A percentile compares a stretch with the other conserved stretches of the same genome.
Conservation (phyloP, 92 coral and sea anemone genomes). For the Hydrozoanthus gracilis region DNA sequence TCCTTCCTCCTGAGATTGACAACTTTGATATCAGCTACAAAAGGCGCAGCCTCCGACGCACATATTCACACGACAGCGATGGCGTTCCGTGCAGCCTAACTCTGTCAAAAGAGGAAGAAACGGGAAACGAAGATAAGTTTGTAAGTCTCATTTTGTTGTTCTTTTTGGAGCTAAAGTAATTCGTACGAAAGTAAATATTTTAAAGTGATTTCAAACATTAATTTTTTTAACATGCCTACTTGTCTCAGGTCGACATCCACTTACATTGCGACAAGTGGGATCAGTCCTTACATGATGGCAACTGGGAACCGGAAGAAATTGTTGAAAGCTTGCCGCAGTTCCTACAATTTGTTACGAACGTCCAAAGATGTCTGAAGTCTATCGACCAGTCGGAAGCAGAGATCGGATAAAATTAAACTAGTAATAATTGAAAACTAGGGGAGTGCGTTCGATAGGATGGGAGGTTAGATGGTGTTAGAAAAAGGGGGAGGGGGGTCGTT, state of each 20-base stretch:
- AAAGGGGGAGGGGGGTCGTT: too few relatives aligned
- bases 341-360: conserved; percentile 18
- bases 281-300: not conserved
- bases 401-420: too few relatives aligned
- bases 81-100: conserved; percentile 31
- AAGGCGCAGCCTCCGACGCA: conserved; percentile 16
- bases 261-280: conserved; percentile 36
- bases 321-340: conserved; percentile 24
- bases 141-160: not conserved
- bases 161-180: too few relatives aligned
- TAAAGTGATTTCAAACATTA: too few relatives aligned
- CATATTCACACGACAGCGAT: not conserved
- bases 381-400: not conserved
- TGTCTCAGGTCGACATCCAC: conserved; percentile 19
- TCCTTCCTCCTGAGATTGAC: conserved; percentile 8
- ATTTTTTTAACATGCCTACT: too few relatives aligned
- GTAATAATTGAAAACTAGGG: too few relatives aligned
- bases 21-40: conserved; percentile 11
- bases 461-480: too few relatives aligned
- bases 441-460: too few relatives aligned
- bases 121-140: not conserved
- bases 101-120: conserved; percentile 16
- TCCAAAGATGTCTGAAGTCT: not conserved
- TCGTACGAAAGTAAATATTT: too few relatives aligned
- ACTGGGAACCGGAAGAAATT: conserved; percentile 31